phyloP scores from a whole-genome alignment of 1,140 invertebrate species.

The Brachionus angularis region DNA sequence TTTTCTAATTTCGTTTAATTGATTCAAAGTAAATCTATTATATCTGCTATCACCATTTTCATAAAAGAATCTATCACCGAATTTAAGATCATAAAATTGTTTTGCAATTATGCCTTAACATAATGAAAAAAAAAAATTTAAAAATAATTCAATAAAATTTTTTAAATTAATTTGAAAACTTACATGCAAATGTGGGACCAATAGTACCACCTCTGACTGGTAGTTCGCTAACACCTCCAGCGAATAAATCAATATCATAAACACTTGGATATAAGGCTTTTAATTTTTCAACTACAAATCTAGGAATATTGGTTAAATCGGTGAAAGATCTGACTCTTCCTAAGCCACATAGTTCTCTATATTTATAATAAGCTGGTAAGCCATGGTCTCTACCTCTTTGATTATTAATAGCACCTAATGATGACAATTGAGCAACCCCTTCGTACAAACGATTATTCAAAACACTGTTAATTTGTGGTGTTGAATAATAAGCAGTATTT shows the following conservation, averaged over 20 bases:
- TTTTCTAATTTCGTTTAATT: neutral
- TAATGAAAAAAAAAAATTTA: no score
- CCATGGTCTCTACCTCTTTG: constrained; percentile 90
- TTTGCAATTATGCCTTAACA: no score
- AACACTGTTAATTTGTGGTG: neutral
- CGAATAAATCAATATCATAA: constrained; percentile 47
- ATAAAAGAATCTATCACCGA: constrained; percentile 93
- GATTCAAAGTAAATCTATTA: neutral
- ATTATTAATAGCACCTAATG: constrained; percentile 75
- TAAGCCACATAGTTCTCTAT: constrained; percentile 75
- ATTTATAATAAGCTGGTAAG: constrained; percentile 82
- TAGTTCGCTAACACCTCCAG: constrained; percentile 73
- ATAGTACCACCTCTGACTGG: constrained; percentile 77
- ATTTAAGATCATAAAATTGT: constrained; percentile 79
- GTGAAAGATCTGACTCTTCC: neutral
- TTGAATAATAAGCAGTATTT: no score
- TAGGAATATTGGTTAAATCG: constrained; percentile 60
- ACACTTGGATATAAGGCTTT: constrained; percentile 39
- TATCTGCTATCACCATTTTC: constrained; percentile 60
- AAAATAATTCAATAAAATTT: no score
- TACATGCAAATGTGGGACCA: constrained; percentile 87
- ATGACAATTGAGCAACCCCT: neutral
- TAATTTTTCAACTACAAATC: neutral
- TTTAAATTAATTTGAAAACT: constrained; percentile 62
- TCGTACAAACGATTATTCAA: constrained; percentile 1